Percentiles rank a stretch among this genome's conserved stretches.
Conservation (phyloP, 35 echinoderm and acorn worm genomes). For the Acanthaster planci region DNA sequence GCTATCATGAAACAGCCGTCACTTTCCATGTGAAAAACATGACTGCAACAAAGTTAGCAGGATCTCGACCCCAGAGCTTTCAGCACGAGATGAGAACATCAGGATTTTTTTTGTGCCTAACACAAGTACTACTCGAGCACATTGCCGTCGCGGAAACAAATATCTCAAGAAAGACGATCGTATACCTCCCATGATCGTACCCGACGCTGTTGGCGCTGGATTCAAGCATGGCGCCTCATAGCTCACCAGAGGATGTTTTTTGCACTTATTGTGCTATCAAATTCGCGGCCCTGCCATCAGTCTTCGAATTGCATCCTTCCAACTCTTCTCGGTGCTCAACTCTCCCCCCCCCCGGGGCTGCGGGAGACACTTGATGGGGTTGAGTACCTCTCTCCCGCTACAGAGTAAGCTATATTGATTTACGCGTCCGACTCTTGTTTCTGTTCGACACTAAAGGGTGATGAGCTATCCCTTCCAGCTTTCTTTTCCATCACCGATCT, state of each 20-base stretch:
- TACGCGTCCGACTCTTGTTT: conserved; percentile 14
- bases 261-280: not conserved
- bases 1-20: no score
- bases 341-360: not conserved
- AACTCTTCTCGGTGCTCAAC: not conserved
- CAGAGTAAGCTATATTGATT: conserved; percentile 20
- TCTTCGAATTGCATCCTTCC: not conserved
- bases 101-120: no score
- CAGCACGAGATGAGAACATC: no score
- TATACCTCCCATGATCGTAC: no score
- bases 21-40: no score
- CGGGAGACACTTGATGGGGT: not conserved
- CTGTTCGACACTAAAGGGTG: not conserved
- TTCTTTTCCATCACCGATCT: conserved; percentile 13
- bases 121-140: no score
- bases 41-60: no score
- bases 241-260: not conserved
- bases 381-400: not conserved
- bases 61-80: no score
- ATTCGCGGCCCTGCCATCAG: not conserved
- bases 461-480: not conserved
- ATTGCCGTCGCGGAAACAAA: no score
- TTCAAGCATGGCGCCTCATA: no score
- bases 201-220: no score
- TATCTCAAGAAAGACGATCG: no score